Conservation (phyloP, 2,888 invertebrate species). For the Disparrhopalites patrizii region DNA sequence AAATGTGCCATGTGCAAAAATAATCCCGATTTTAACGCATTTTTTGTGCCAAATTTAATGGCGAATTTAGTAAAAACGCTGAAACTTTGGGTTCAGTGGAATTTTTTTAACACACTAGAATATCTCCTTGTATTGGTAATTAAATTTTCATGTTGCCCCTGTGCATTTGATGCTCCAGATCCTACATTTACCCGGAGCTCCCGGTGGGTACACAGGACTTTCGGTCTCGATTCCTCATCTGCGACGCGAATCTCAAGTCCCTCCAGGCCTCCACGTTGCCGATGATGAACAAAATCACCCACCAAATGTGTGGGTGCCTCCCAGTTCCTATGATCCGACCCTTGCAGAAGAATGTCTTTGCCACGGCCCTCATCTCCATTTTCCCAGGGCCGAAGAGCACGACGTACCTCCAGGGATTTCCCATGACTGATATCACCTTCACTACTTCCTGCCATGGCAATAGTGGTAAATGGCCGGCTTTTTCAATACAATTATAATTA, state of each 20-base stretch:
- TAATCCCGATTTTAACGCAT: no score
- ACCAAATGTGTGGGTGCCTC: conserved; percentile 14
- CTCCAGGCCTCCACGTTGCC: conserved; percentile 10
- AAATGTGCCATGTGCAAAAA: no score
- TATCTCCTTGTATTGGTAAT: no score
- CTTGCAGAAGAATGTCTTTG: conserved; percentile 18
- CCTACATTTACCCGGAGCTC: conserved; percentile 11
- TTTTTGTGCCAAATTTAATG: no score
- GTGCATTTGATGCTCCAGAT: no score
- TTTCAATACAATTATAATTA: no score
- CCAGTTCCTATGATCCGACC: neutral
- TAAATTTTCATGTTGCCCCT: no score
- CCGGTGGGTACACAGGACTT: neutral
- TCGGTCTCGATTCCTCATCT: neutral
- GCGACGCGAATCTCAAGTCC: conserved; percentile 2
- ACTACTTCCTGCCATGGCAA: conserved; percentile 18
- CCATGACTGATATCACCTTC: conserved; percentile 8
- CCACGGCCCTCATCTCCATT: conserved; percentile 10
- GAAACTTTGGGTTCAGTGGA: no score
- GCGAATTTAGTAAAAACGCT: no score
- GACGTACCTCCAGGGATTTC: neutral
- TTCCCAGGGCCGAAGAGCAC: neutral
- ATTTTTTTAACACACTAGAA: neutral
- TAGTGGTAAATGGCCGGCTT: conserved; percentile 8
- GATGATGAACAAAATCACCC: neutral